Evolutionary conservation across 23 tunicate species (phyloP).

Genomic region (Ciona savignyi): DNA sequence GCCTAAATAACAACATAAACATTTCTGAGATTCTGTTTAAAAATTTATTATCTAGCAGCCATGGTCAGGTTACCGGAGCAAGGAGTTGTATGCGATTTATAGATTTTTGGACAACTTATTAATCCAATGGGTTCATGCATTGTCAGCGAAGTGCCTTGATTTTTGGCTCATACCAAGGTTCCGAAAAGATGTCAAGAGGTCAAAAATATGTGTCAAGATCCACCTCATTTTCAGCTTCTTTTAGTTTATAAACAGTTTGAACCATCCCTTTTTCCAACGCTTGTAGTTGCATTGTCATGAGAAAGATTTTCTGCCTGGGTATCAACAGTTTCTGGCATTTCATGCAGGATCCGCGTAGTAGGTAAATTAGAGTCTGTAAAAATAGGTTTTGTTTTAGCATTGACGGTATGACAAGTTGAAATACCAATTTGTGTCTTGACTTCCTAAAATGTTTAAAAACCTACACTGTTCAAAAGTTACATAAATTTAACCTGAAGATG

Average conservation of each 20-base stretch:
- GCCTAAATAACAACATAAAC: constrained; percentile 1
- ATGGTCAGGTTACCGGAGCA: too few relatives aligned
- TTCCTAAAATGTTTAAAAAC: too few relatives aligned
- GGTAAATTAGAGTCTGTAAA: constrained; percentile 25
- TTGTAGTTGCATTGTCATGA: constrained; percentile 39
- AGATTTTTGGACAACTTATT: too few relatives aligned
- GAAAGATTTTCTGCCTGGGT: constrained; percentile 18
- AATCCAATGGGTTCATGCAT: too few relatives aligned
- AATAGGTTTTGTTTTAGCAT: background rate
- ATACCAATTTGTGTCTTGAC: too few relatives aligned
- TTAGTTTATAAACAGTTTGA: constrained; percentile 33
- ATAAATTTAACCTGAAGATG: background rate
- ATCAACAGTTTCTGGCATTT: constrained; percentile 46
- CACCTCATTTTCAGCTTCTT: constrained; percentile 40
- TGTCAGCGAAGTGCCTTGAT: too few relatives aligned
- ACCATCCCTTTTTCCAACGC: constrained; percentile 51
- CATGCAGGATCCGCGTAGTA: constrained; percentile 51
- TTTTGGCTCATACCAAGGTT: too few relatives aligned
- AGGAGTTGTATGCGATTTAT: too few relatives aligned
- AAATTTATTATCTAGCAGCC: too few relatives aligned
- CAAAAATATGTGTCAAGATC: too few relatives aligned
- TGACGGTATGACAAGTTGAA: too few relatives aligned
- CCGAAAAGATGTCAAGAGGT: too few relatives aligned
- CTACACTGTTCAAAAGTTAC: background rate
- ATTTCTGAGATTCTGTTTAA: background rate